Conservation (phyloP, 2,888 invertebrate genomes). For the Lysandra coridon region DNA sequence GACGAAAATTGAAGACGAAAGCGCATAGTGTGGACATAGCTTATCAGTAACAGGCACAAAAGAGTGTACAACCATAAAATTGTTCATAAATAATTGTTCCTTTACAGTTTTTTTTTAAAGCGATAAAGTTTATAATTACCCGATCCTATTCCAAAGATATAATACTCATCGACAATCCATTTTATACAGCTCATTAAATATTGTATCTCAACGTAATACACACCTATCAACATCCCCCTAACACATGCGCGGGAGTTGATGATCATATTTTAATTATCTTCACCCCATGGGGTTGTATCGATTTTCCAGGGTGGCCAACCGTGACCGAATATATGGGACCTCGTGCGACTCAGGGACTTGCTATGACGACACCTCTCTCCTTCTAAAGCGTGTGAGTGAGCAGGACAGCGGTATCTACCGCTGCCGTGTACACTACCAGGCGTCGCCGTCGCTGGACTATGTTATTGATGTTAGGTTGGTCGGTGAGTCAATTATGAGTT, state of each 20-base stretch:
- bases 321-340: slow-evolving; percentile 49
- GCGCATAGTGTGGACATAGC: too few species aligned
- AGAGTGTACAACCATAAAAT: too few species aligned
- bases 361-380: slow-evolving; percentile 60
- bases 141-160: not conserved
- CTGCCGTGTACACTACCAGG: slow-evolving; percentile 67
- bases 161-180: not conserved
- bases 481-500: slow-evolving; percentile 51
- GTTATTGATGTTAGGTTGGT: slow-evolving; percentile 58
- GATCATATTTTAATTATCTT: slow-evolving; percentile 17
- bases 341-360: slow-evolving; percentile 53
- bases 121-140: not conserved
- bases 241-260: slow-evolving; percentile 2
- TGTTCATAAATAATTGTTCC: too few species aligned
- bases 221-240: slow-evolving; percentile 8
- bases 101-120: not conserved
- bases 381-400: slow-evolving; percentile 53
- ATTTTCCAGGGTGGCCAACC: slow-evolving; percentile 45
- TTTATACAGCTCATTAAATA: not conserved
- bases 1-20: too few species aligned
- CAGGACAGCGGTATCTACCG: slow-evolving; percentile 59
- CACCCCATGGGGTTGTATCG: slow-evolving; percentile 13
- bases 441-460: slow-evolving; percentile 61
- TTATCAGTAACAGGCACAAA: too few species aligned
- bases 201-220: slow-evolving; percentile 2